Base-by-base conservation (phyloP, 2,797 vertebrate genomes). In the Lates japonicus region DNA sequence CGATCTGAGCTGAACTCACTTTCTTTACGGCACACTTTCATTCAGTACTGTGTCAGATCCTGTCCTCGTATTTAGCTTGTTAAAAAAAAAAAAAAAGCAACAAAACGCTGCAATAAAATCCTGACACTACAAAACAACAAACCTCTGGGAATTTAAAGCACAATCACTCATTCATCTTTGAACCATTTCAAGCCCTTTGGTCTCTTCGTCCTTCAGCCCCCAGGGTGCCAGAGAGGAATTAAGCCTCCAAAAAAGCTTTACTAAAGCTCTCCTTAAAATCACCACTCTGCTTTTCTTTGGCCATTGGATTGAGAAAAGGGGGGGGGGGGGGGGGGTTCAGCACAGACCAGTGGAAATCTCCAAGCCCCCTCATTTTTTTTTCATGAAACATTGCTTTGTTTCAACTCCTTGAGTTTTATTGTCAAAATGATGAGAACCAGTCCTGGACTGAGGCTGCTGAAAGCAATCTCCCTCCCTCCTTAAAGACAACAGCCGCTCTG, bases 401-500 rank as follows among this genome's bases (percentile, higher is more conserved):
- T 95, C 92, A 93, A 92, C 88, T 93, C 69, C 88, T 90, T 76
- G 78, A 88, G 88, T 95, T 95, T 95, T 95, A 95, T 95, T 95
- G 93, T 95, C 94, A 94, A 70, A 88, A 88, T 96, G 94, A 96
- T 95, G 94, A 95, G 93, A 96, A 95, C 86, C 95, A 96, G 95
- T 90, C 90, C 4, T 57, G 44, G 75, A 78, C 78, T 25, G 87
- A 87, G 85, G 81, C 87, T 44, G 80, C 90, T 89, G 90, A 94
- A 92, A 91, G 88, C 78, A 77, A 76, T 72, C 86, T 80, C 74
- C 85, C 91, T 88, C 74, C 86, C 81, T 75, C 83, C 90, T 77
- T 61, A 74, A 92, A 94, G 92, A 93, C 90, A 91, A 90, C 93
- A 92, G 93, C 81, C 85, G 60, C 78, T 88, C 91, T 88, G 78